Evolutionary conservation across 1,140 invertebrate species (phyloP).

Genomic region (Schlechtendalia chinensis): DNA sequence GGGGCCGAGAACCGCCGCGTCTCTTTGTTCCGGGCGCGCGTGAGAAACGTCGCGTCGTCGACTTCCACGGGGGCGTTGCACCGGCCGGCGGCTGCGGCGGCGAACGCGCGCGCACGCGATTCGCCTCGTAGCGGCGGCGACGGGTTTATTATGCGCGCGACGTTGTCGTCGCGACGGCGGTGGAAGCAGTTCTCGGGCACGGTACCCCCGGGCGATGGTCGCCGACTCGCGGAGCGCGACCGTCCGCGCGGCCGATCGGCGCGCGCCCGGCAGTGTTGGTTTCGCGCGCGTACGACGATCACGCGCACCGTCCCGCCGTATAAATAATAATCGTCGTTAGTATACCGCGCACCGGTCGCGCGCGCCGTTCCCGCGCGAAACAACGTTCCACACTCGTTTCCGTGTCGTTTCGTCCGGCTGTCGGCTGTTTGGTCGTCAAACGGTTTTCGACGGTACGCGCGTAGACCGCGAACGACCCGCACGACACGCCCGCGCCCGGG

Average conservation of each 20-base stretch:
- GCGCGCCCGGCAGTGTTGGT: constrained; percentile 17
- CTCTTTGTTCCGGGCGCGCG: constrained; percentile 13
- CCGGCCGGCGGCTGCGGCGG: not conserved
- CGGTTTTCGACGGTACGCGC: no score
- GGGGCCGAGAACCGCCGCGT: not conserved
- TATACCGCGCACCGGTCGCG: no score
- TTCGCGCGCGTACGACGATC: constrained; percentile 6
- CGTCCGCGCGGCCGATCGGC: not conserved
- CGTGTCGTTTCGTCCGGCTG: no score
- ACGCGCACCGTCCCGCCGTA: no score
- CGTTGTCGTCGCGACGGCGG: not conserved
- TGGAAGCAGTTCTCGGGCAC: no score
- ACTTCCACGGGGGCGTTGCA: constrained; percentile 35
- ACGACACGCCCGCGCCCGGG: no score
- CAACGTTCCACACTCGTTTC: no score
- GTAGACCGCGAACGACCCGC: no score
- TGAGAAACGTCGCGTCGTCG: constrained; percentile 25
- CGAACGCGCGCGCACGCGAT: not conserved
- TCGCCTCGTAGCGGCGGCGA: not conserved
- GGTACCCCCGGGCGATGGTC: not conserved
- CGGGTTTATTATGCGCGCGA: not conserved
- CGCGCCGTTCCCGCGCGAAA: no score
- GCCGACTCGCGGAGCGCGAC: not conserved
- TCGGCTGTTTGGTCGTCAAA: no score
- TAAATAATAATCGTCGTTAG: no score